Base-by-base conservation (phyloP, 2,888 invertebrate species). In the Diploptera punctata region DNA sequence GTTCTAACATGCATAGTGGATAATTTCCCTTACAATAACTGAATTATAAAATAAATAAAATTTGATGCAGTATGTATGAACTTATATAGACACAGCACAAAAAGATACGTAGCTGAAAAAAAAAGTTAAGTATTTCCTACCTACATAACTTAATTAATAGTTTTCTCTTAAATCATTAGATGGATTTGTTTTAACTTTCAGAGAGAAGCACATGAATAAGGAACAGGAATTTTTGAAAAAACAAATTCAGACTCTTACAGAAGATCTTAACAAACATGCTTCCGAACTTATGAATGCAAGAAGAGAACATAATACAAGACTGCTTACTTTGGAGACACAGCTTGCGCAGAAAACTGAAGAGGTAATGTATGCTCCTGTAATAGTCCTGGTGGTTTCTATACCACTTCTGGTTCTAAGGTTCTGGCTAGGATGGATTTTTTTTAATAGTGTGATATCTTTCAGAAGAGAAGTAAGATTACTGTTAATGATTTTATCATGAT, bases 201-300 rank as follows among this genome's bases (percentile, higher is more conserved):
- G 86, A 78, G 95, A 96, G 82, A 93, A 93, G 79, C 88, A 94
- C 21, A 86, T 96, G 78, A 93, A 94, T 78, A 92, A 94, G 80
- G 97, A 97, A 82, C 88, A 91, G 78, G 85, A 86, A 5, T 87
- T 95, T 77, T 82, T 95, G 31, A 89, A 89, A 76, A 91, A 91
- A 76, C 94, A 96, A 85, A 90, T 95, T 77, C 88, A 91, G 77
- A 88, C 90, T 71, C 83, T 97, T 31, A 91, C 91, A 73, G 89
- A 91, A 79, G 95, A 97, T 83, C 84, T 97, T 18, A 89, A 91
- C 76, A 89, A 91, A 73, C 89, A 92, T 77, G 92, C 92, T 68
- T 88, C 91, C 13, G 94, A 97, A 83, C 83, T 95, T 57, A 89
- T 94, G 79, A 89, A 90, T 75, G 86, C 91, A 68, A 87, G 94